phyloP scores from a whole-genome alignment of 2,888 invertebrate genomes.

The Thera britannica region DNA sequence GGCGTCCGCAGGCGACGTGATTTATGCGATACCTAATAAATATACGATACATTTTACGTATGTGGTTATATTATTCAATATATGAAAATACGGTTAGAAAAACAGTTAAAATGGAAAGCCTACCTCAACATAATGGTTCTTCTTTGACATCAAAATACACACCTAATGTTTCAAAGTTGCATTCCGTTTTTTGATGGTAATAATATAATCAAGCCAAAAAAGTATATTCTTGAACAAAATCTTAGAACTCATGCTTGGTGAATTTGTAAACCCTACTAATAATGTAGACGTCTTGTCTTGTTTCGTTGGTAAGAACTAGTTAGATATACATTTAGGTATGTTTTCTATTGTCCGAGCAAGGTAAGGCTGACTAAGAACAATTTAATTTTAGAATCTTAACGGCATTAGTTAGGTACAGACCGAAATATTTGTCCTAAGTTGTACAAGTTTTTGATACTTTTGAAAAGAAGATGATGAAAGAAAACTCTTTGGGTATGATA shows the following conservation, averaged over 20 bases:
- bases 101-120: neutral
- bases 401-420: neutral
- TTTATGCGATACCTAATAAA: conserved; percentile 60
- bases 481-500: too few species aligned
- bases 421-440: too few species aligned
- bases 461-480: too few species aligned
- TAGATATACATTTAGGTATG: conserved; percentile 14
- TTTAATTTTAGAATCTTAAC: conserved; percentile 16
- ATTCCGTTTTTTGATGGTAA: neutral
- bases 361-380: conserved; percentile 36
- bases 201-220: neutral
- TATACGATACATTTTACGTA: conserved; percentile 64
- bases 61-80: neutral
- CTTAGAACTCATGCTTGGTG: neutral
- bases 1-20: conserved; percentile 62
- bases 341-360: conserved; percentile 52
- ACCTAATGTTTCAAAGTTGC: too few species aligned
- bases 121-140: neutral
- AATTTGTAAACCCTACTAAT: conserved; percentile 27
- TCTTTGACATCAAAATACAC: neutral
- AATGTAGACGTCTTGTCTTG: conserved; percentile 42
- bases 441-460: too few species aligned
- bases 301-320: conserved; percentile 34
- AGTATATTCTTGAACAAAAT: neutral
- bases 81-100: conserved; percentile 4